These are phyloP conservation scores for Pseudorectes ferrugineus DNA, from an alignment of 2,113 vertebrate genomes.

Conservation along the genomic window DNA sequence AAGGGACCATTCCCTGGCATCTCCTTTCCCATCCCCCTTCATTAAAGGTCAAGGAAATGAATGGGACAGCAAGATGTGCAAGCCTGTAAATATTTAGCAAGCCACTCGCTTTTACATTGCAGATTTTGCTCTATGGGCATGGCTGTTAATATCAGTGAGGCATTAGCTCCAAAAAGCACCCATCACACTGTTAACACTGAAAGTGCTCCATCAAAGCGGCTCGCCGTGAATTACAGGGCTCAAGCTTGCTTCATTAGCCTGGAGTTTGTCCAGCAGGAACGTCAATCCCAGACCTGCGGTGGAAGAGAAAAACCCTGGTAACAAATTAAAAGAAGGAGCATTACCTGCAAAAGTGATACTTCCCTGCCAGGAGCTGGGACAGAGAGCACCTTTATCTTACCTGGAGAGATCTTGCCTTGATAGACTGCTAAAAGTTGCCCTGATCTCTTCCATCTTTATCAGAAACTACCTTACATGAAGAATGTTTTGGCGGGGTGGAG, in stretches of 20 bases:
- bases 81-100: slow-evolving; percentile 57
- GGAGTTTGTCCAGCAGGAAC: slow-evolving; percentile 39
- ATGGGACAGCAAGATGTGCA: slow-evolving; percentile 44
- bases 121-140: slow-evolving; percentile 39
- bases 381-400: neutral
- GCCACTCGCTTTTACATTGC: slow-evolving; percentile 43
- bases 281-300: neutral
- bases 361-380: neutral
- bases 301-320: neutral
- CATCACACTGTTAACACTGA: slow-evolving; percentile 44
- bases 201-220: slow-evolving; percentile 29
- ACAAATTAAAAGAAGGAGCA: neutral
- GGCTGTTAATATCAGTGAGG: slow-evolving; percentile 48
- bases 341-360: neutral
- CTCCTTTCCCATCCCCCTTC: slow-evolving; percentile 14
- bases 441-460: neutral
- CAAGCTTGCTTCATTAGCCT: slow-evolving; percentile 28
- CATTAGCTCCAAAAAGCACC: slow-evolving; percentile 46
- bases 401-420: neutral
- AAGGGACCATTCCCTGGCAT: slow-evolving; percentile 12
- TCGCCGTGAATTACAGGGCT: slow-evolving; percentile 10
- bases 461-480: neutral
- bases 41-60: slow-evolving; percentile 63
- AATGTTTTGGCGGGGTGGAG: neutral
- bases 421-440: neutral